Conservation (phyloP, 2,888 invertebrate genomes). For the Tanytarsus gracilentus region DNA sequence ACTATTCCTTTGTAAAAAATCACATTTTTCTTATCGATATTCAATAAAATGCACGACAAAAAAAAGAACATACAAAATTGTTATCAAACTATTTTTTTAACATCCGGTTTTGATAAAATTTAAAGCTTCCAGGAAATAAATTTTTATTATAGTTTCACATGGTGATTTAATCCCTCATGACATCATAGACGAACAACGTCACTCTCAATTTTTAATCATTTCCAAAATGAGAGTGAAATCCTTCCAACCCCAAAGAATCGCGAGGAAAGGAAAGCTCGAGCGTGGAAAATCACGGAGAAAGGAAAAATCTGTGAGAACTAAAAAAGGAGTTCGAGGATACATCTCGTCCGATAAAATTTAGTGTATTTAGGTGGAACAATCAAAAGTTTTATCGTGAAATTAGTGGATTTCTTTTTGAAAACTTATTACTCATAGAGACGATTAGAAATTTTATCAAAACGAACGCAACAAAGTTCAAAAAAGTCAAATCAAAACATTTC, state of each 20-base stretch:
- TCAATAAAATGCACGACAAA: too few species aligned
- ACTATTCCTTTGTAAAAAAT: too few species aligned
- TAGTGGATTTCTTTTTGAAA: too few species aligned
- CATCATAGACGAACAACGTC: neutral
- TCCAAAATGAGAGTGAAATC: neutral
- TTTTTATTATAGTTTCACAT: too few species aligned
- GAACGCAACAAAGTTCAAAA: neutral
- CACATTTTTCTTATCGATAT: too few species aligned
- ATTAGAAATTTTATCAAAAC: neutral
- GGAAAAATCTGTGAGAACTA: neutral
- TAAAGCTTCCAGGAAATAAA: too few species aligned
- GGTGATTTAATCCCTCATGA: too few species aligned
- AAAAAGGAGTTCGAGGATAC: neutral
- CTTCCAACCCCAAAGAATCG: neutral
- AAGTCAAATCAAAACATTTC: slow-evolving; percentile 17
- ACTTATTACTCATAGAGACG: neutral
- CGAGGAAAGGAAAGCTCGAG: neutral
- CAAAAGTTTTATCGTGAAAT: neutral
- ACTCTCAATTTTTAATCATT: neutral
- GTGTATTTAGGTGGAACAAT: slow-evolving; percentile 4
- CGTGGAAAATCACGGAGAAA: neutral
- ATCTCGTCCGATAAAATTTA: slow-evolving; percentile 1
- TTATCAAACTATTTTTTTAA: too few species aligned
- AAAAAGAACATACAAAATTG: too few species aligned
- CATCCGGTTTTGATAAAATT: neutral